Evolutionary conservation across 2,888 invertebrate species (phyloP).

Genomic region (Lomographa bimaculata): DNA sequence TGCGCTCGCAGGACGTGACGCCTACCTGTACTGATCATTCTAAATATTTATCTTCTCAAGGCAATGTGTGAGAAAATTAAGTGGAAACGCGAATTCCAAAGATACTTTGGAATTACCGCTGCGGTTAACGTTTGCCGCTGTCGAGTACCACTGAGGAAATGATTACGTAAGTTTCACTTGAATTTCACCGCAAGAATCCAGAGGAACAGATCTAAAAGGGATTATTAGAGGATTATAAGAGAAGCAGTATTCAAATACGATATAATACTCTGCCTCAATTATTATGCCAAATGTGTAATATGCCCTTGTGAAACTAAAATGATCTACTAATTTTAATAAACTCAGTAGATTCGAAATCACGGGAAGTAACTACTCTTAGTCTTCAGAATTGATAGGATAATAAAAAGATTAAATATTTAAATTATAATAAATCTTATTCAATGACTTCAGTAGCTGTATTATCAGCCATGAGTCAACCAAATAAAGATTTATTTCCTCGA

Average conservation of each 20-base stretch:
- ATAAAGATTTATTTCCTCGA: slow-evolving; percentile 39
- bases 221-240: neutral
- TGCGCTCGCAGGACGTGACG: slow-evolving; percentile 23
- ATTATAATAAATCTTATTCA: slow-evolving; percentile 6
- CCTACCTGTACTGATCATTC: slow-evolving; percentile 29
- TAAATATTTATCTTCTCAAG: slow-evolving; percentile 44
- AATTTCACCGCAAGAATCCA: slow-evolving; percentile 34
- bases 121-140: slow-evolving; percentile 38
- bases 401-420: neutral
- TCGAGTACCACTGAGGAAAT: slow-evolving; percentile 37
- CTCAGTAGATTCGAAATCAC: too few relatives aligned
- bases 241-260: neutral
- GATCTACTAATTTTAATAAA: too few relatives aligned
- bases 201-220: slow-evolving; percentile 1
- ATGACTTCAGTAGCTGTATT: slow-evolving; percentile 29
- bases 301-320: slow-evolving; percentile 1
- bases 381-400: too few relatives aligned
- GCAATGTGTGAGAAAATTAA: slow-evolving; percentile 44
- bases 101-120: slow-evolving; percentile 38
- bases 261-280: too few relatives aligned
- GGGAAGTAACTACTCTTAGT: too few relatives aligned
- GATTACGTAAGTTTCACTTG: slow-evolving; percentile 41
- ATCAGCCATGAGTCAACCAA: slow-evolving; percentile 30
- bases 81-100: slow-evolving; percentile 45
- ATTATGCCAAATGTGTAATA: too few relatives aligned